Conservation (phyloP, 2,797 vertebrate genomes). For the Catharus ustulatus region DNA sequence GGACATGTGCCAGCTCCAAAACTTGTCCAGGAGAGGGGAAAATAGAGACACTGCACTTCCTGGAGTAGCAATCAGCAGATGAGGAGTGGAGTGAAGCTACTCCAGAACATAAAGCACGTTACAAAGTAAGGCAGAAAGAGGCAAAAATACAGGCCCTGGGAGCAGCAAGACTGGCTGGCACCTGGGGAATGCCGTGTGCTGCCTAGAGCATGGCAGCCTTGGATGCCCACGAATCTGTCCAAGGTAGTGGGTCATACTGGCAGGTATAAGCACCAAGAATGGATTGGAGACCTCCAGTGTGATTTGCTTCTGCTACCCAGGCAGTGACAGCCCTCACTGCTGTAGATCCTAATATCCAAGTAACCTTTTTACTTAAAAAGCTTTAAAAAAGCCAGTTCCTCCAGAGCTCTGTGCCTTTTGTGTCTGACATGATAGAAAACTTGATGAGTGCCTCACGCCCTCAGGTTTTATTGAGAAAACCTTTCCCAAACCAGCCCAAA, state of each 20-base stretch:
- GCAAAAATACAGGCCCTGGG: background rate
- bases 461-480: background rate
- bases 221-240: fast-evolving
- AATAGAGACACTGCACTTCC: background rate
- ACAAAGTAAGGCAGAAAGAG: background rate
- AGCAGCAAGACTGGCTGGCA: background rate
- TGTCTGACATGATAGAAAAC: fast-evolving
- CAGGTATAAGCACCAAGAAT: background rate
- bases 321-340: background rate
- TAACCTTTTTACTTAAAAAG: background rate
- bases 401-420: background rate
- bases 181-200: background rate
- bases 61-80: background rate
- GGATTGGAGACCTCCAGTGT: background rate
- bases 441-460: background rate
- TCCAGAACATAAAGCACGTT: background rate
- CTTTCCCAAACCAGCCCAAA: background rate
- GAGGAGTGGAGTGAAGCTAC: background rate
- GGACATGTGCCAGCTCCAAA: background rate
- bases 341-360: background rate
- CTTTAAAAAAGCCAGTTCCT: background rate
- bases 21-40: background rate
- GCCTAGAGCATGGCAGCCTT: background rate
- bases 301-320: background rate
- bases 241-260: background rate